Percentiles rank a stretch among this genome's conserved stretches.
Conservation (phyloP, 2,113 vertebrate genomes). For the Sarotherodon lohbergeri region DNA sequence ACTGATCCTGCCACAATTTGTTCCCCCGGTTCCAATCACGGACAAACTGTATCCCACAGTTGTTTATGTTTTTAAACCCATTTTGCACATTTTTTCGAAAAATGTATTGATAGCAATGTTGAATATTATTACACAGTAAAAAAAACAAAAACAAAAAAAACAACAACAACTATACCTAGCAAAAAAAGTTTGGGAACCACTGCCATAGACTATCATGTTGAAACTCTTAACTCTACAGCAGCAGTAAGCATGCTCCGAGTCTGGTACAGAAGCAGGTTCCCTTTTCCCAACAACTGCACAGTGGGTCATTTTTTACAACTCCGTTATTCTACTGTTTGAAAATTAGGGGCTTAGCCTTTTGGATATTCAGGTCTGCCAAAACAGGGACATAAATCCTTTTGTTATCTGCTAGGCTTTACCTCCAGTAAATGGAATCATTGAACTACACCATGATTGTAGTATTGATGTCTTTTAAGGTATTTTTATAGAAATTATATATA, state of each 20-base stretch:
- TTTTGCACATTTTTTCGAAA: background rate
- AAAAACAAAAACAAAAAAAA: background rate
- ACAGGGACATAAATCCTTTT: background rate
- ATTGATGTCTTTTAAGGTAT: background rate
- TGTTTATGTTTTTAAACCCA: background rate
- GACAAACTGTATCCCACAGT: background rate
- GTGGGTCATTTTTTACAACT: background rate
- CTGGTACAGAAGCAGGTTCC: background rate
- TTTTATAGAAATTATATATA: background rate
- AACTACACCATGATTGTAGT: background rate
- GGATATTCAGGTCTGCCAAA: background rate
- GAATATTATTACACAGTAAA: background rate
- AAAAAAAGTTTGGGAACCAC: background rate
- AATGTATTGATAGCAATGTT: background rate
- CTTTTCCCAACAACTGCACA: background rate
- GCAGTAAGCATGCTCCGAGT: background rate
- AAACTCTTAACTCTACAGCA: background rate
- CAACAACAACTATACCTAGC: background rate
- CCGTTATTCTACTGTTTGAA: background rate
- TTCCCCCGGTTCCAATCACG: accelerated
- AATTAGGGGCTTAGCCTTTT: background rate
- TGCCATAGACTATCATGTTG: background rate
- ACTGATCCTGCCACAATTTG: background rate
- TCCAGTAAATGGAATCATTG: background rate
- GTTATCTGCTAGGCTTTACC: background rate